Evolutionary conservation across 1,140 invertebrate species (phyloP).

Genomic region (Hypothenemus hampei): DNA sequence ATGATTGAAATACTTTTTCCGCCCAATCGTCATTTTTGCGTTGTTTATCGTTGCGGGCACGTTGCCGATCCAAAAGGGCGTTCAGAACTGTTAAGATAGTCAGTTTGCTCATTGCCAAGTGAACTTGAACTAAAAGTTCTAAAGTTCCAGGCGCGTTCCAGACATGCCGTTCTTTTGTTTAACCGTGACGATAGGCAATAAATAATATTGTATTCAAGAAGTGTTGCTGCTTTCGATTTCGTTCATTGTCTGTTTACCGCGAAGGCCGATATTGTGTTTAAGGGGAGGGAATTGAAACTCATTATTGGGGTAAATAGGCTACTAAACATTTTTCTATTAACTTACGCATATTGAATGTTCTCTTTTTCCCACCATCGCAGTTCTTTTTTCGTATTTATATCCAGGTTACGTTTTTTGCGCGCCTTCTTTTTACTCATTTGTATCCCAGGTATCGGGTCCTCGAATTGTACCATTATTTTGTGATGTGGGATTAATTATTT

Average conservation of each 20-base stretch:
- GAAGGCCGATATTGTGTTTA: neutral
- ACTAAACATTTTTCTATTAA: neutral
- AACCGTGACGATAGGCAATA: no score
- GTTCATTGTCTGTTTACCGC: neutral
- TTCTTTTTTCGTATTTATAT: neutral
- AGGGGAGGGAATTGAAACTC: neutral
- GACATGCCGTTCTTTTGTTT: neutral
- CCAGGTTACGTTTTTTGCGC: neutral
- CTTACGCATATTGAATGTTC: slow-evolving; percentile 11
- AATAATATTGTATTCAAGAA: neutral
- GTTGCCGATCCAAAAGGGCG: neutral
- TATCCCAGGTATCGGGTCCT: neutral
- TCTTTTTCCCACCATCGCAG: slow-evolving; percentile 3
- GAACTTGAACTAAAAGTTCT: neutral
- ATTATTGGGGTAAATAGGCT: neutral
- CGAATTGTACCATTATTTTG: neutral
- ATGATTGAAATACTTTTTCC: neutral
- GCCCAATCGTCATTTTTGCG: neutral
- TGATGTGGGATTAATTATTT: no score
- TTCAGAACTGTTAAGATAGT: neutral
- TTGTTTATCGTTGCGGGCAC: neutral
- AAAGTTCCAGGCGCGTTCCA: neutral
- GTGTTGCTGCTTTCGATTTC: neutral
- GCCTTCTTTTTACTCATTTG: neutral
- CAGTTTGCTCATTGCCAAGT: neutral